phyloP scores from a whole-genome alignment of 2,888 invertebrate genomes.

The Hyles lineata region DNA sequence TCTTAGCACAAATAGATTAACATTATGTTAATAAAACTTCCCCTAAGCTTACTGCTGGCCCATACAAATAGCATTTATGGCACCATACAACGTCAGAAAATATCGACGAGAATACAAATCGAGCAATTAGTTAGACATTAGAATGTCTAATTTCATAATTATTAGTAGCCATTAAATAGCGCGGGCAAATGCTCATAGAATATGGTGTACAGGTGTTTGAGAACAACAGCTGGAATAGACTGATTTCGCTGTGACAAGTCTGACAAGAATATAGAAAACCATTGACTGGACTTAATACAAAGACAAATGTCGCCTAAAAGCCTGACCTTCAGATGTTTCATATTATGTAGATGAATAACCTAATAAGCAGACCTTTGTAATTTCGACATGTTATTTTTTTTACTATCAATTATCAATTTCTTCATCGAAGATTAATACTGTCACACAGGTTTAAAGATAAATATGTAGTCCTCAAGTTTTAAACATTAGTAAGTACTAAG shows the following conservation, averaged over 20 bases:
- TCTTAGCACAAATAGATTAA: constrained; percentile 12
- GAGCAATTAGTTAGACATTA: constrained; percentile 22
- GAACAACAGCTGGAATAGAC: constrained; percentile 28
- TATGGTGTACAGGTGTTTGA: constrained; percentile 27
- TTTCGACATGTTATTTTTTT: too few species aligned
- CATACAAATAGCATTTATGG: constrained; percentile 23
- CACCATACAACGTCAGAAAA: constrained; percentile 20
- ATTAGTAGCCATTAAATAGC: constrained; percentile 11
- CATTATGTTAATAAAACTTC: constrained; percentile 21
- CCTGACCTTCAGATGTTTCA: too few species aligned
- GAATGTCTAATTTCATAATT: constrained; percentile 26
- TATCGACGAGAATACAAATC: constrained; percentile 24
- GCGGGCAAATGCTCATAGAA: constrained; percentile 20
- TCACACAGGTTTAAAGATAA: too few species aligned
- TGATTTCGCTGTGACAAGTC: constrained; percentile 23
- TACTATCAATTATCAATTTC: too few species aligned
- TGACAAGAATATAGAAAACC: constrained; percentile 7
- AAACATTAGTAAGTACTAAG: too few species aligned
- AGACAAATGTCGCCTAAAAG: too few species aligned
- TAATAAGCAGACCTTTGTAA: too few species aligned
- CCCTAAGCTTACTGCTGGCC: constrained; percentile 13
- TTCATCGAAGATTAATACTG: too few species aligned
- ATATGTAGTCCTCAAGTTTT: too few species aligned
- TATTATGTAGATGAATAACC: too few species aligned
- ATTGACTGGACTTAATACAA: neutral